phyloP scores from a whole-genome alignment of 2,888 invertebrate species.

The Cistogaster globosa region DNA sequence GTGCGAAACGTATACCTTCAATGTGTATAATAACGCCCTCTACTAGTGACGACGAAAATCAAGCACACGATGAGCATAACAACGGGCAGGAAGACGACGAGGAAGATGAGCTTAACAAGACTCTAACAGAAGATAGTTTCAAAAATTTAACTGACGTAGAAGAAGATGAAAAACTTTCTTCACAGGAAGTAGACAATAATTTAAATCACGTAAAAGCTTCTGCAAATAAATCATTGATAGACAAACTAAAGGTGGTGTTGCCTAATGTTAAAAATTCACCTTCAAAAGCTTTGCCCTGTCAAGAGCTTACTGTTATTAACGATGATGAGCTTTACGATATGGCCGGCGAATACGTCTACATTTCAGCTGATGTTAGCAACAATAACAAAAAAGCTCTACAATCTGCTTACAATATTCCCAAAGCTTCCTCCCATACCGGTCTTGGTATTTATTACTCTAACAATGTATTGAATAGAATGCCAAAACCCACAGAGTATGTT shows the following conservation, averaged over 20 bases:
- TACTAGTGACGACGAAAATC: slow-evolving; percentile 92
- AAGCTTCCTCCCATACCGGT: slow-evolving; percentile 74
- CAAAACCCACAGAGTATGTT: slow-evolving; percentile 86
- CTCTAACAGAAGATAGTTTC: slow-evolving; percentile 85
- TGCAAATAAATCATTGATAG: slow-evolving; percentile 87
- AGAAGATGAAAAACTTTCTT: slow-evolving; percentile 77
- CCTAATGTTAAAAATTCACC: slow-evolving; percentile 85
- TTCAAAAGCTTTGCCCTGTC: slow-evolving; percentile 82
- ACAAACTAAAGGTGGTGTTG: slow-evolving; percentile 87
- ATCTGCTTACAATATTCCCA: slow-evolving; percentile 71
- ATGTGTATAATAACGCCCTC: slow-evolving; percentile 96
- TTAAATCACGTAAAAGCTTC: slow-evolving; percentile 81
- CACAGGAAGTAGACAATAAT: slow-evolving; percentile 79
- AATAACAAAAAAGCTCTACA: slow-evolving; percentile 83
- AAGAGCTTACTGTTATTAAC: slow-evolving; percentile 83
- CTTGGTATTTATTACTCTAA: slow-evolving; percentile 86
- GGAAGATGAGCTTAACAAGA: slow-evolving; percentile 75
- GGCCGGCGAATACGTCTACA: slow-evolving; percentile 92
- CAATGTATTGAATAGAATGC: slow-evolving; percentile 84
- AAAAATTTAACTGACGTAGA: slow-evolving; percentile 73
- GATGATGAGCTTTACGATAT: slow-evolving; percentile 81
- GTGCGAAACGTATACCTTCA: slow-evolving; percentile 93
- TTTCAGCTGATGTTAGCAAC: slow-evolving; percentile 91
- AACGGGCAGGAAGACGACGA: slow-evolving; percentile 25
- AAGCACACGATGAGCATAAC: slow-evolving; percentile 71